These are phyloP conservation scores for Romanogobio albipinnatus DNA, from an alignment of 2,113 vertebrate species.

Conservation along the genomic window DNA sequence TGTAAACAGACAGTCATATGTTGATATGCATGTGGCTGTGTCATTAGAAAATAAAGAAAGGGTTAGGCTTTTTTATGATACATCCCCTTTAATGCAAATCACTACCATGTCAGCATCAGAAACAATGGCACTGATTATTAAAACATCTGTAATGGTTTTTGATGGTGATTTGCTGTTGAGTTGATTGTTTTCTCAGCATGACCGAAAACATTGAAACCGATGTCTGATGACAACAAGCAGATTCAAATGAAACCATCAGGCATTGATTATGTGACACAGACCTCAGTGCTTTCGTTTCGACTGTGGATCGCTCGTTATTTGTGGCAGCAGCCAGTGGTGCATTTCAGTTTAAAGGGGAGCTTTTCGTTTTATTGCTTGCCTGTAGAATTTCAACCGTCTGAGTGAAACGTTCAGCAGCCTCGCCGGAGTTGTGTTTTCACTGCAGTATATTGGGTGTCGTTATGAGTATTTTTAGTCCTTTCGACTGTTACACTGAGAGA, in stretches of 20 bases:
- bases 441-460: conserved; percentile 8
- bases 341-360: not conserved
- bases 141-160: not conserved
- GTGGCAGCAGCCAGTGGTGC: not conserved
- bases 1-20: not conserved
- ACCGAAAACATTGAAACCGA: not conserved
- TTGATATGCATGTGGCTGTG: not conserved
- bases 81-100: not conserved
- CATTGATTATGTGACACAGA: conserved; percentile 12
- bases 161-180: not conserved
- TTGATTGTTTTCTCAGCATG: conserved; percentile 16
- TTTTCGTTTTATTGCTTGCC: not conserved
- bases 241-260: not conserved
- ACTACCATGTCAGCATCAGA: not conserved
- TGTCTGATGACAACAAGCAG: not conserved
- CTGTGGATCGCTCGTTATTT: not conserved
- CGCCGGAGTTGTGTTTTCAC: not conserved
- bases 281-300: not conserved
- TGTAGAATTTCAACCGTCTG: not conserved
- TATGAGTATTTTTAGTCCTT: conserved; percentile 34
- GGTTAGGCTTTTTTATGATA: not conserved
- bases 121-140: conserved; percentile 3
- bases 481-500: not conserved
- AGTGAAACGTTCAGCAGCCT: conserved; percentile 5
- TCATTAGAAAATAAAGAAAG: not conserved